Evolutionary conservation across 2,888 invertebrate genomes (phyloP), one percentile per base, ranked within the genome.

Genomic region (Limnephilus rhombicus): DNA sequence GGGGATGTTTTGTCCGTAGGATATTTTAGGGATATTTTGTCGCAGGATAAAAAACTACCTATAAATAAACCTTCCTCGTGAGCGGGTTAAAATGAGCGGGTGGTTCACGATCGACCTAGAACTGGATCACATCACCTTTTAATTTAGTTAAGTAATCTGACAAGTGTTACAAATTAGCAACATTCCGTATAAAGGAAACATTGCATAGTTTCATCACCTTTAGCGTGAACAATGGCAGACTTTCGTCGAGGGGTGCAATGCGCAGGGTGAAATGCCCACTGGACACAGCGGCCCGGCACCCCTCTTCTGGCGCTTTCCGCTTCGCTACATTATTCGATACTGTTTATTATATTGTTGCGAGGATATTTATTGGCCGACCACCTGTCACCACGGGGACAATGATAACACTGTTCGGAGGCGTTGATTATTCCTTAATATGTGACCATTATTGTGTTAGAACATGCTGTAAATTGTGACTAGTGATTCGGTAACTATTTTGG

Each of bases 331-430:
- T 68, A 68, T 68, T 88, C 37, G 31, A 68, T 68, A 68, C 68
- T 88, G 68, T 88, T 88, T 80, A 88, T 88, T 29, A 88, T 88
- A 80, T 29, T 37, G 31, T 31, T 31, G 83, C 83, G n/a, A 15
- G 34, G 37, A 83, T 68, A 53, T 68, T 68, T 88, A 88, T 88
- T 88, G 88, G 68, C 88, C 68, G 7, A 34, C 88, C 88, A 88
- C 88, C 88, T 88, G 88, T 88, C 88, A 68, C 88, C 37, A 37
- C 37, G 37, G 24, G 82, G 37, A 83, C 83, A 83, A 83, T 34
- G 34, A 29, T 68, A 11, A 3, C 83, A 83, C 24, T 83, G 68
- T 68, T 83, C 83, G n/a, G 24, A 83, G 83, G 83, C 83, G 83
- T 83, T 83, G 37, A 37, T 15, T 83, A 83, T 83, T 83, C 37